phyloP scores from a whole-genome alignment of 1,140 invertebrate genomes.

The Limonius californicus region DNA sequence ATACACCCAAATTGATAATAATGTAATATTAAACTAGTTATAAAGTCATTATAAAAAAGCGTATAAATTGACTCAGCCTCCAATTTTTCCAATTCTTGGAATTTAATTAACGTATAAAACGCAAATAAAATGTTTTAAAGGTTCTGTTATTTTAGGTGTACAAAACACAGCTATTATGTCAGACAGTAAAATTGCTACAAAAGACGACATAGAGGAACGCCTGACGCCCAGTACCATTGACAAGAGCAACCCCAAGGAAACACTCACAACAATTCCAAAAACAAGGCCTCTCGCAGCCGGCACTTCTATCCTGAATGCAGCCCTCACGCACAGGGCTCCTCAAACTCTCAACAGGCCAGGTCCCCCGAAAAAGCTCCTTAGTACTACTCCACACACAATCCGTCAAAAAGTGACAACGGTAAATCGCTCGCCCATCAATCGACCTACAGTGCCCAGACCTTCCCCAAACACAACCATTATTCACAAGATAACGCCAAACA shows the following conservation, averaged over 20 bases:
- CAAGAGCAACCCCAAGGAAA: neutral
- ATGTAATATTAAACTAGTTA: no score
- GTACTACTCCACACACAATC: slow-evolving; percentile 15
- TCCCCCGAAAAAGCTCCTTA: slow-evolving; percentile 17
- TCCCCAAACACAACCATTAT: slow-evolving; percentile 12
- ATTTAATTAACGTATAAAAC: neutral
- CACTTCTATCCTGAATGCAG: slow-evolving; percentile 35
- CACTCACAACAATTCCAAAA: neutral
- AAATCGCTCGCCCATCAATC: slow-evolving; percentile 1
- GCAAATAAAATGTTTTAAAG: no score
- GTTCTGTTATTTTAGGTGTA: no score
- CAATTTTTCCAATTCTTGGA: neutral
- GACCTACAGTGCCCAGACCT: slow-evolving; percentile 4
- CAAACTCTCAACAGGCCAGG: neutral
- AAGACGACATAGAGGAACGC: neutral
- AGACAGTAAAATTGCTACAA: neutral
- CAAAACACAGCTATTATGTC: neutral
- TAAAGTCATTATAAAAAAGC: neutral
- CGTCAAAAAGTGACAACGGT: slow-evolving; percentile 20
- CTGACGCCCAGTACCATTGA: neutral
- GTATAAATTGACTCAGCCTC: neutral
- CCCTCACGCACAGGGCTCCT: slow-evolving; percentile 30
- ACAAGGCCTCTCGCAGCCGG: neutral
- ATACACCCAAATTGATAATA: no score
- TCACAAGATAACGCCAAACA: neutral